Base-by-base conservation (phyloP, 2,888 invertebrate genomes). In the Lasius fuliginosus region DNA sequence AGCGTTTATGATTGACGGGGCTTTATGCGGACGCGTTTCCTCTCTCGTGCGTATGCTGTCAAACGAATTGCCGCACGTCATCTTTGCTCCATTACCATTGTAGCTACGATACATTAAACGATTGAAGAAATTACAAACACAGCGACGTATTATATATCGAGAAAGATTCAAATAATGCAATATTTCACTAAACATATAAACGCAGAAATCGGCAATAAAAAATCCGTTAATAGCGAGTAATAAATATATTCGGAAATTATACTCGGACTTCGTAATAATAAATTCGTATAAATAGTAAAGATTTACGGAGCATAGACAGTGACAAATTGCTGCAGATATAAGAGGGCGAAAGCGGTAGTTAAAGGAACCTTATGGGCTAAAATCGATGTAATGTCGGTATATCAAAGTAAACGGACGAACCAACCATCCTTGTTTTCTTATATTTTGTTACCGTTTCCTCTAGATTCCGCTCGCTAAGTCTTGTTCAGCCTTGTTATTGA, bases 311-410 rank as follows among this genome's bases (percentile, higher is more conserved):
- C 86, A 75, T 64, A 82, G 90, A 91, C 91, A 91, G 85, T 90
- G 92, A 91, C 91, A 90, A 91, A 91, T 91, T 90, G 86, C 86
- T 49, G 82, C 18, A 68, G 76, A 85, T 83, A 88, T 85, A 84
- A 86, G 77, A 75, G 85, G 71, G 81, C 71, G 83, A 86, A 76
- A 67, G 82, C 73, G 64, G 65, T 60, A 64, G 76, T 77, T 81
- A 67, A 68, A 86, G 77, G 85, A 86, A 85, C 82, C 83, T 71
- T 84, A 76, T 71, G 65, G 82, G 56, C 76, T 77, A 65, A 87
- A 84, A 84, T 83, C 89, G 82, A 84, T 85, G 83, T 86, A 89
- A 81, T 64, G 75, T 76, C 83, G 82, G 68, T 86, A 73, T 84
- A 69, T 83, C 83, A 82, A 83, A 79, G 74, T 65, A 64, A 77